Conservation (phyloP, 2,113 vertebrate genomes). For the Dunckerocampus dactyliophorus region DNA sequence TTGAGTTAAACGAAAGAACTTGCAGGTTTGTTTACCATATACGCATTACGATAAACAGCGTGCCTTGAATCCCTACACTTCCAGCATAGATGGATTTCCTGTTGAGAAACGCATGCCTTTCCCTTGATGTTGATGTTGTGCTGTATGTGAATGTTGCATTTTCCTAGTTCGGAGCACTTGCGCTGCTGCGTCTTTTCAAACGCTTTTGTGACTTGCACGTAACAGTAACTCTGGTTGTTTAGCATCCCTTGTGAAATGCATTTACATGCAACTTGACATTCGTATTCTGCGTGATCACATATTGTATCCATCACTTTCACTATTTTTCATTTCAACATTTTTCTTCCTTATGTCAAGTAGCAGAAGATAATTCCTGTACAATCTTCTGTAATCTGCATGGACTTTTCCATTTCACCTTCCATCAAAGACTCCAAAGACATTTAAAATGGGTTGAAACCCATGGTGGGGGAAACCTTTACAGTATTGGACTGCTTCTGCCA, state of each 20-base stretch:
- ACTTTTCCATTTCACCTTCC: no score
- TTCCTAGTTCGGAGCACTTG: conserved; percentile 18
- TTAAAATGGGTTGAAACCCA: no score
- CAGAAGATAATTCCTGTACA: no score
- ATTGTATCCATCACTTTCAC: no score
- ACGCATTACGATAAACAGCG: conserved; percentile 59
- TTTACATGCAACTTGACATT: conserved; percentile 1
- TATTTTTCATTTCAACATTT: no score
- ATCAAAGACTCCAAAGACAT: no score
- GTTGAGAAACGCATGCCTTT: conserved; percentile 70
- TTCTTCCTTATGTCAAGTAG: no score
- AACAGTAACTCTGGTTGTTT: conserved; percentile 4
- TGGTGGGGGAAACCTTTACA: no score
- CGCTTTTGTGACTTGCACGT: conserved; percentile 13
- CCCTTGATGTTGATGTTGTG: conserved; percentile 56
- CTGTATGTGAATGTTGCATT: conserved; percentile 33
- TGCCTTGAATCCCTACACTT: conserved; percentile 20
- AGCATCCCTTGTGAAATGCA: conserved; percentile 2
- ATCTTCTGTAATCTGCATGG: no score
- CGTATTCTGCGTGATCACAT: background rate
- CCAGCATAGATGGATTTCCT: conserved; percentile 8
- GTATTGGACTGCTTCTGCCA: no score
- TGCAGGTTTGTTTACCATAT: conserved; percentile 92
- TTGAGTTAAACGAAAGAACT: conserved; percentile 99
- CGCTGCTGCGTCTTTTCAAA: conserved; percentile 23